phyloP scores from a whole-genome alignment of 2,797 vertebrate species.

The Carcharodon carcharias region DNA sequence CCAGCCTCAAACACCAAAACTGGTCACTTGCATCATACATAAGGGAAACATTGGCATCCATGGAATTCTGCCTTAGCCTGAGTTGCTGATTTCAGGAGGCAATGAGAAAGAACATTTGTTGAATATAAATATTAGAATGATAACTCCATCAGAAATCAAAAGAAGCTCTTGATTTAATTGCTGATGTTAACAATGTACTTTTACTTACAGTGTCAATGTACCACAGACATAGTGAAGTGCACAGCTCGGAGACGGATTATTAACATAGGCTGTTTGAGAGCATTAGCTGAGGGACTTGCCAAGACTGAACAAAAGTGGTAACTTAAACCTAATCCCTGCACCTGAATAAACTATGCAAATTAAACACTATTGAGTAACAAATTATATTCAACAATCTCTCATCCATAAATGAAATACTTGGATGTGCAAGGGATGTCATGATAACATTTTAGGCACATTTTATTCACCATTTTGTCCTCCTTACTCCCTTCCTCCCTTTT shows the following conservation, averaged over 20 bases:
- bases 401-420: background rate
- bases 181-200: background rate
- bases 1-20: background rate
- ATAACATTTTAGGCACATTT: background rate
- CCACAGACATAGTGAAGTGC: background rate
- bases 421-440: background rate
- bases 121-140: background rate
- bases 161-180: background rate
- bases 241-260: background rate
- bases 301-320: background rate
- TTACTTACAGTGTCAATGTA: background rate
- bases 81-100: background rate
- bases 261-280: background rate
- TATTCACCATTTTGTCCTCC: background rate
- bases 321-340: background rate
- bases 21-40: background rate
- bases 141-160: background rate
- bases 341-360: conserved; percentile 3
- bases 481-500: background rate
- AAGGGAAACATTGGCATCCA: too few relatives aligned
- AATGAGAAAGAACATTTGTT: background rate
- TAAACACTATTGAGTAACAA: background rate
- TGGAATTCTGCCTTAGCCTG: background rate
- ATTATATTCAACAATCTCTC: background rate
- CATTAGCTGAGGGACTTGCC: background rate